phyloP scores from a whole-genome alignment of 2,797 vertebrate genomes.

The Mycteria americana region DNA sequence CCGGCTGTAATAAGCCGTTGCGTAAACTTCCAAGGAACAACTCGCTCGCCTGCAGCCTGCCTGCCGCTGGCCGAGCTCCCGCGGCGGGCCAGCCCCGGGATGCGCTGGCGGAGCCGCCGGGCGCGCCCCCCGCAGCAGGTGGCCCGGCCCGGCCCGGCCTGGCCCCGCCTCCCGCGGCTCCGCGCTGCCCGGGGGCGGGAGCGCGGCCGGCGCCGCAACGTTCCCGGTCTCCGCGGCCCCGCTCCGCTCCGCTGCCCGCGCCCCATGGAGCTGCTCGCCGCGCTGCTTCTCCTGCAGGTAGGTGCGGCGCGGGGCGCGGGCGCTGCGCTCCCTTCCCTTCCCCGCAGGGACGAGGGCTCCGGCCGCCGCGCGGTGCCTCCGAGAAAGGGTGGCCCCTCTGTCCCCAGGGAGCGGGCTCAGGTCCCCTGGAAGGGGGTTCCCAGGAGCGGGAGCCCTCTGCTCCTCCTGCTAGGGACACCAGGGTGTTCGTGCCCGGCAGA shows the following conservation, averaged over 20 bases:
- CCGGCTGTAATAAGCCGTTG: accelerated
- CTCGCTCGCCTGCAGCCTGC: not conserved
- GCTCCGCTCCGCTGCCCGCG: too few species aligned
- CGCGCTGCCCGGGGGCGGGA: not conserved
- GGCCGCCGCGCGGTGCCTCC: too few species aligned
- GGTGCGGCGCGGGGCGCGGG: not conserved
- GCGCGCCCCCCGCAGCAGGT: too few species aligned
- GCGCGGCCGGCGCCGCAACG: too few species aligned
- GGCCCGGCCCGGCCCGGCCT: too few species aligned
- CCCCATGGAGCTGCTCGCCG: not conserved
- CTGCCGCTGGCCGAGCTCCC: too few species aligned
- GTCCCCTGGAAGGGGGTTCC: not conserved
- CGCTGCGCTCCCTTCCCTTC: too few species aligned
- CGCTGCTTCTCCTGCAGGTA: not conserved
- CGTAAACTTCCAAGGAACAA: accelerated
- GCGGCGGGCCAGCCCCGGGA: not conserved
- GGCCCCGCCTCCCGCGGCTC: not conserved
- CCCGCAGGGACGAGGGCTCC: not conserved
- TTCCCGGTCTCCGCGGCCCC: not conserved
- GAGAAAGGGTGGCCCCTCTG: not conserved
- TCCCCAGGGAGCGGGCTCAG: accelerated
- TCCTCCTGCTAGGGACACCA: accelerated
- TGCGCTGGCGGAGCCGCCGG: not conserved
- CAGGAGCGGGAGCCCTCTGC: not conserved
- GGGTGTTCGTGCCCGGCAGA: not conserved